Evolutionary conservation across 2,113 vertebrate genomes (phyloP).

Genomic region (Malurus cyaneus): DNA sequence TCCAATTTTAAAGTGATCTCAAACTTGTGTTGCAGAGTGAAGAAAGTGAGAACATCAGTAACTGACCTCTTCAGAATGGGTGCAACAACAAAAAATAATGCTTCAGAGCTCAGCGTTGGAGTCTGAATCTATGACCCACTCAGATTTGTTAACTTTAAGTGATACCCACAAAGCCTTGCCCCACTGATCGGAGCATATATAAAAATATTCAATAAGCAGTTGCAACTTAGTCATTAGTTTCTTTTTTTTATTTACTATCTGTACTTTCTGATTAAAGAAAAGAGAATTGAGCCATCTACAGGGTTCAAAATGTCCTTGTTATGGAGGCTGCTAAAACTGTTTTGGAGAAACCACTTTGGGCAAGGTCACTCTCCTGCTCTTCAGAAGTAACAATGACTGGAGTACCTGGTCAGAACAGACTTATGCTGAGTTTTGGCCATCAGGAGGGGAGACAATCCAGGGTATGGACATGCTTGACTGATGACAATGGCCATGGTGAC

Average conservation of each 20-base stretch:
- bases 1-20: neutral
- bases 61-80: neutral
- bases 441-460: neutral
- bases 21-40: neutral
- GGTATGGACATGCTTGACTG: neutral
- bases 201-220: neutral
- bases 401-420: neutral
- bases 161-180: neutral
- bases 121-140: neutral
- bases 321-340: neutral
- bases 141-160: neutral
- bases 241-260: neutral
- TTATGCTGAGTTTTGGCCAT: neutral
- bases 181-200: neutral
- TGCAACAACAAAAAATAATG: neutral
- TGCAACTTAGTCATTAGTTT: neutral
- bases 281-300: neutral
- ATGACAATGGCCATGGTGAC: neutral
- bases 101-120: rapidly evolving
- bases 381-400: neutral
- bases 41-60: neutral
- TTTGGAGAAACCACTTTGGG: neutral
- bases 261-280: neutral
- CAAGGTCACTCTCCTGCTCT: neutral
- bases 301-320: neutral